phyloP scores from a whole-genome alignment of 2,888 invertebrate species.

The Tenodera sinensis region DNA sequence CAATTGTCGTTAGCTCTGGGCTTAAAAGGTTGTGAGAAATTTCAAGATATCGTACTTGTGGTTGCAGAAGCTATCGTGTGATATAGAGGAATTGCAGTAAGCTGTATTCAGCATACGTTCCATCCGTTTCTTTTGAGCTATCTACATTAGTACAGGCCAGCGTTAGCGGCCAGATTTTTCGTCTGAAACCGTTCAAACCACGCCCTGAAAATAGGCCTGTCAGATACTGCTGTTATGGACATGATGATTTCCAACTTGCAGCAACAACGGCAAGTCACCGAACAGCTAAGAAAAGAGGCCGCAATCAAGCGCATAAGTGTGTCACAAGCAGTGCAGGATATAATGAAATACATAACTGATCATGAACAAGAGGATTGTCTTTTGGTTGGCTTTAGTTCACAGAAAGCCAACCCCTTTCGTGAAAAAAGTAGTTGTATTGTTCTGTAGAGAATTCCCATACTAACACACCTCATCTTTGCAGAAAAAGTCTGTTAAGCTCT shows the following conservation, averaged over 20 bases:
- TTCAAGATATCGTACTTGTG: background rate
- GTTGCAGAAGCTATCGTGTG: background rate
- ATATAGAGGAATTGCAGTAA: background rate
- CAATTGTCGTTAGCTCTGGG: background rate
- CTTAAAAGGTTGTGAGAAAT: background rate
- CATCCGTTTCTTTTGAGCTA: background rate
- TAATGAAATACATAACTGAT: conserved; percentile 85
- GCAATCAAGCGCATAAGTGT: conserved; percentile 81
- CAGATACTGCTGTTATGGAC: conserved; percentile 86
- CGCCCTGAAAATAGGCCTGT: conserved; percentile 72
- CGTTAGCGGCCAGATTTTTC: conserved; percentile 9
- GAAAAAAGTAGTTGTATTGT: conserved; percentile 81
- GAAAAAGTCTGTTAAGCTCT: background rate
- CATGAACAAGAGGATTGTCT: conserved; percentile 92
- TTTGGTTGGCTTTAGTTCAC: conserved; percentile 88
- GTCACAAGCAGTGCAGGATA: conserved; percentile 87
- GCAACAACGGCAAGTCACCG: conserved; percentile 89
- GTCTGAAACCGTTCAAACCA: conserved; percentile 32
- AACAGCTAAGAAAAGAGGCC: conserved; percentile 89
- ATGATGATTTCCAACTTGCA: conserved; percentile 92
- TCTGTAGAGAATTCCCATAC: conserved; percentile 13
- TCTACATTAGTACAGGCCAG: background rate
- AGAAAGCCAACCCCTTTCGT: conserved; percentile 92
- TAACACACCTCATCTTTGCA: background rate
- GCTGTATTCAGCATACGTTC: too few species aligned